Base-by-base conservation (phyloP, 2,888 invertebrate species). In the Allolobophora icterica region DNA sequence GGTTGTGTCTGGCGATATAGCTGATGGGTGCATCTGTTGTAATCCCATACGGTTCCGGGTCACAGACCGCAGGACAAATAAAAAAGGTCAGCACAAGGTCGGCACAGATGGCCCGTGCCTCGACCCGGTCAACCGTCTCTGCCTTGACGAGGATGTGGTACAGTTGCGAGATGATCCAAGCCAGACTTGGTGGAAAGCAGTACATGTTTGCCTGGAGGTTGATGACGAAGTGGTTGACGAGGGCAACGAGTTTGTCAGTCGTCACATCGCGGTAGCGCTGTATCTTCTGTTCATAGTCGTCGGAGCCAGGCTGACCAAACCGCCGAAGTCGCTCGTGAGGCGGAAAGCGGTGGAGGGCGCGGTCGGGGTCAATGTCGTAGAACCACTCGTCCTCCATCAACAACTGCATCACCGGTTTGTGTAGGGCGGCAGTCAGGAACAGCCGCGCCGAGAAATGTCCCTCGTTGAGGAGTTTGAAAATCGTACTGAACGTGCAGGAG, bases 51-150 rank as follows among this genome's bases (percentile, higher is more conserved):
- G 98, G 97, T 95, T 99, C 99, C 0, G 99, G 99, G 96, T 98
- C 98, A 90, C 98, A 97, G 91, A 99, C 98, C 0, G 99, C 99
- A 5, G 99, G 99, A 94, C 99, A 99, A 92, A 99, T 97, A 95
- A 99, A 98, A 95, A 97, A 97, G 21, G 98, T 98, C 95, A 99
- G 97, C 42, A 99, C 97, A 92, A 99, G 96, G 94, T 99, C 99
- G 0, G 98, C 98, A 94, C 98, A 98, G 93, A 99, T 97, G 0
- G 97, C 96, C 92, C 95, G 94, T 4, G 96, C 96, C 93, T 96
- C 95, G 92, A 94, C 40, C 30, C 34, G 35, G n/a, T 71, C 91
- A 5, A 92, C 91, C 52, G 90, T 91, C 84, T 90, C 92, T 5
- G 91, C 91, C 71, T 93, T 91, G 45, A 84, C 71, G 42, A 92